phyloP scores from a whole-genome alignment of 2,888 invertebrate genomes.

The Phlogophora meticulosa region DNA sequence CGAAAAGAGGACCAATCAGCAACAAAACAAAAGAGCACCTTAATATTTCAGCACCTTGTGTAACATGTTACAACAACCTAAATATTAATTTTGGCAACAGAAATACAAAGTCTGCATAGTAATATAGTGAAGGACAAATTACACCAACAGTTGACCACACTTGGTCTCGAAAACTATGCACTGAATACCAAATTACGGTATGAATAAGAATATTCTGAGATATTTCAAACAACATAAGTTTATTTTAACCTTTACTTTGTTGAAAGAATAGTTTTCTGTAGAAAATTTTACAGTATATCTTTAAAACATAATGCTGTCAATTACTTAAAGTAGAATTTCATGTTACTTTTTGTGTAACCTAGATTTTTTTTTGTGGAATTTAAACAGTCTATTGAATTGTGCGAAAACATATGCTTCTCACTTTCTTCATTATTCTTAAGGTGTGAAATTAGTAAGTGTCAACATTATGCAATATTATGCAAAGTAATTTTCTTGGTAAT shows the following conservation, averaged over 20 bases:
- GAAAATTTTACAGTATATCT: background rate
- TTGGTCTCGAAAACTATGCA: conserved; percentile 38
- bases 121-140: conserved; percentile 65
- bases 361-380: conserved; percentile 28
- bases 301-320: conserved; percentile 1
- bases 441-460: conserved; percentile 53
- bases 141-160: conserved; percentile 59
- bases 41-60: conserved; percentile 15
- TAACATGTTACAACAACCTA: conserved; percentile 64
- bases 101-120: conserved; percentile 66
- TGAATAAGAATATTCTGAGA: conserved; percentile 28
- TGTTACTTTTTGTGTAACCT: conserved; percentile 41
- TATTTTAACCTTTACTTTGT: conserved; percentile 17
- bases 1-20: background rate
- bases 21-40: background rate
- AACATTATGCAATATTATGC: conserved; percentile 37
- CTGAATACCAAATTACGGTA: conserved; percentile 54
- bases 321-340: conserved; percentile 15
- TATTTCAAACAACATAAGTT: conserved; percentile 35
- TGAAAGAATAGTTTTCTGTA: background rate
- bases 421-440: conserved; percentile 46
- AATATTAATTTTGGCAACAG: conserved; percentile 64
- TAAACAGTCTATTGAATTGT: conserved; percentile 24
- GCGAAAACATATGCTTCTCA: conserved; percentile 31
- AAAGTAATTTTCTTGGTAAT: conserved; percentile 36